Conservation (phyloP, 1,140 invertebrate species). For the Drosophila kurseongensis region DNA sequence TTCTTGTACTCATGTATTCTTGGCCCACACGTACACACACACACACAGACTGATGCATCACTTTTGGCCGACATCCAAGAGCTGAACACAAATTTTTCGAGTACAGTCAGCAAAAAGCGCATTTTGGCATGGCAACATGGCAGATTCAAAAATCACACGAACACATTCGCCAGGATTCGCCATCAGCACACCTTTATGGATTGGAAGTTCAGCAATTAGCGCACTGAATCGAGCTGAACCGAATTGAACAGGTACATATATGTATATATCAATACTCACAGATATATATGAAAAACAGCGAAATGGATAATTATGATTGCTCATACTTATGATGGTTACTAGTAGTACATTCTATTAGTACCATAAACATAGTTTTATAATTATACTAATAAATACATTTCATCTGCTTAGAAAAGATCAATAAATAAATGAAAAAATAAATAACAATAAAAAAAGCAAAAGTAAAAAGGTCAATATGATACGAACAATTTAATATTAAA, state of each 20-base stretch:
- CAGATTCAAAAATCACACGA: slow-evolving; percentile 23
- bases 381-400: too few relatives aligned
- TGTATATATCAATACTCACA: too few relatives aligned
- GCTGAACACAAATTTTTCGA: slow-evolving; percentile 65
- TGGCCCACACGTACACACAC: slow-evolving; percentile 42
- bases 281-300: too few relatives aligned
- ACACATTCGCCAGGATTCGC: slow-evolving; percentile 12
- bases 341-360: too few relatives aligned
- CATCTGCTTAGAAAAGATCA: too few relatives aligned
- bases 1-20: slow-evolving; percentile 71
- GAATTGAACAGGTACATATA: background rate
- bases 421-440: too few relatives aligned
- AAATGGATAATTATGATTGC: too few relatives aligned
- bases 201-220: slow-evolving; percentile 53
- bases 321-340: too few relatives aligned
- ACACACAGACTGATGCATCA: slow-evolving; percentile 18
- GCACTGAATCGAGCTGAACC: background rate
- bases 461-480: too few relatives aligned
- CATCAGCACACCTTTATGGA: slow-evolving; percentile 20
- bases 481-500: too few relatives aligned
- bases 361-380: too few relatives aligned
- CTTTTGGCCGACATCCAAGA: slow-evolving; percentile 67
- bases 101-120: slow-evolving; percentile 79
- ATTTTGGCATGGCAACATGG: slow-evolving; percentile 33
- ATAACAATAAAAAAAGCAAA: too few relatives aligned